phyloP scores from a whole-genome alignment of 2,797 vertebrate species.

The Myotis myotis region DNA sequence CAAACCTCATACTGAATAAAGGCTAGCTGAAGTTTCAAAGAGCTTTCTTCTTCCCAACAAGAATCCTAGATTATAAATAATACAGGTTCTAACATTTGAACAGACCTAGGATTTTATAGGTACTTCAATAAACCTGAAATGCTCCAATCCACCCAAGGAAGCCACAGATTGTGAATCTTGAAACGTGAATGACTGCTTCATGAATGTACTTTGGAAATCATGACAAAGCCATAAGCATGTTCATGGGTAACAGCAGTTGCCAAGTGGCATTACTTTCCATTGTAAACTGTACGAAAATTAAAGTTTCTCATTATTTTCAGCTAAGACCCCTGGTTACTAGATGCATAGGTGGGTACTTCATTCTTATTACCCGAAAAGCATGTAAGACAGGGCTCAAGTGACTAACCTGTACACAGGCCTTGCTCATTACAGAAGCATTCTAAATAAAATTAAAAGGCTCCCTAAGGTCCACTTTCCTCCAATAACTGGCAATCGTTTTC shows the following conservation, averaged over 20 bases:
- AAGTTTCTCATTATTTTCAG: not conserved
- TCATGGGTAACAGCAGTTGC: not conserved
- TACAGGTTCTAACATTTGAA: not conserved
- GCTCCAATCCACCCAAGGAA: not conserved
- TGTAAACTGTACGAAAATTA: not conserved
- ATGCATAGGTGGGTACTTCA: not conserved
- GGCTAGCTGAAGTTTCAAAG: not conserved
- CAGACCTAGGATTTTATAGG: not conserved
- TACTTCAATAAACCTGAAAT: not conserved
- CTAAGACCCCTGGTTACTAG: not conserved
- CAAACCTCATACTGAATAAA: constrained; percentile 5
- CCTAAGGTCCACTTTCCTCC: not conserved
- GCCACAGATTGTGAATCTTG: constrained; percentile 20
- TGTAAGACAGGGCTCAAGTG: not conserved
- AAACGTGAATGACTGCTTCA: constrained; percentile 39
- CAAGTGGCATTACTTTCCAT: not conserved
- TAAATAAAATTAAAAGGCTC: not conserved
- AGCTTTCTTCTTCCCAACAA: not conserved
- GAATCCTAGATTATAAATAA: not conserved
- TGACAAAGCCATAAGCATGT: not conserved
- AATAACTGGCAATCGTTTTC: not conserved
- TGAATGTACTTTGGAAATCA: not conserved
- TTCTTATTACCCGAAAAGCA: not conserved
- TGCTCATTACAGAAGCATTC: not conserved
- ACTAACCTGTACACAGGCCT: not conserved